phyloP scores from a whole-genome alignment of 1,140 invertebrate species.

The Aporrectodea caliginosa region DNA sequence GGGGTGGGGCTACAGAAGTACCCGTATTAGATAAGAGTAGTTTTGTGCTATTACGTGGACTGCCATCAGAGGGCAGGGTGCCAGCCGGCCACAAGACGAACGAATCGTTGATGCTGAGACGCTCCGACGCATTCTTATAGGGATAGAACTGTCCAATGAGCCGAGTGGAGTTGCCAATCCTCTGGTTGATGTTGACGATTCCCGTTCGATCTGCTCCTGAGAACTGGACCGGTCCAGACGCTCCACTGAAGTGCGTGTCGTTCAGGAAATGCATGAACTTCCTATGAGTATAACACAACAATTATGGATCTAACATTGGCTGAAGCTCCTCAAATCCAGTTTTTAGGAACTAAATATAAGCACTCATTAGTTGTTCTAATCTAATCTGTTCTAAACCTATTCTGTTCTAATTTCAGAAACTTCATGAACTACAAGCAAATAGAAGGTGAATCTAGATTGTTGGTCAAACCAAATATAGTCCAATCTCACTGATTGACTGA shows the following conservation, averaged over 20 bases:
- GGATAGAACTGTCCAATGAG: conserved; percentile 66
- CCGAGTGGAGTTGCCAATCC: conserved; percentile 59
- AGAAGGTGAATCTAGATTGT: no score
- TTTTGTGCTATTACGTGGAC: neutral
- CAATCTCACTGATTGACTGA: no score
- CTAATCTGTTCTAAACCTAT: no score
- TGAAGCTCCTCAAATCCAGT: no score
- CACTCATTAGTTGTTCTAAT: no score
- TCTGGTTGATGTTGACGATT: conserved; percentile 69
- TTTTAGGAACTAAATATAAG: no score
- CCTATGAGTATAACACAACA: conserved; percentile 45
- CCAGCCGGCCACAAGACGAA: conserved; percentile 65
- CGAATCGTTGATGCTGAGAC: conserved; percentile 58
- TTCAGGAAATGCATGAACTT: conserved; percentile 56
- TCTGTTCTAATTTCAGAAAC: no score
- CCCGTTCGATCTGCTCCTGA: conserved; percentile 66
- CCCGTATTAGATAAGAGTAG: no score
- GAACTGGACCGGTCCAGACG: conserved; percentile 73
- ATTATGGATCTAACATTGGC: no score
- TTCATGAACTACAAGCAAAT: no score
- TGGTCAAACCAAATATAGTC: no score
- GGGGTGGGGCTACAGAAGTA: no score
- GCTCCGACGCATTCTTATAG: conserved; percentile 49
- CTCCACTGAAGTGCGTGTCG: conserved; percentile 68
- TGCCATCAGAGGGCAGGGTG: neutral